Base-by-base conservation (phyloP, 1,140 invertebrate species). In the Luehdorfia chinensis region DNA sequence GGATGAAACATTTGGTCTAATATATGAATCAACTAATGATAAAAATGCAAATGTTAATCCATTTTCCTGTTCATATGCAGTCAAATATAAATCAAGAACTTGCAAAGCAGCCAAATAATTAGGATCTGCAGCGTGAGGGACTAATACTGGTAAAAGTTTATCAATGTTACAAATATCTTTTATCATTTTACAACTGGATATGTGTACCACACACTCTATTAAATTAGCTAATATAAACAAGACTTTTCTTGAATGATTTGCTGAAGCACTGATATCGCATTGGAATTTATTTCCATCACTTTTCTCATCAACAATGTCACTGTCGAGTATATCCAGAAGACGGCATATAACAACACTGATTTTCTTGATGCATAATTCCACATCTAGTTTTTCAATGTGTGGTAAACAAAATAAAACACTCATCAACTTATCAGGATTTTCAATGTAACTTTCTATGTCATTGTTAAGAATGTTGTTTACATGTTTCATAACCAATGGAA, bases 1-100 rank as follows among this genome's bases (percentile, higher is more conserved):
- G 1, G 91, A 93, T 15, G 84, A 86, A 2, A 93, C 78, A 72
- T 92, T 92, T 2, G 69, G 54, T 32, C 88, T 78, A 18, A 93
- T 61, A 49, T 68, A 68, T 2, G 71, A 69, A 83, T 90, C 87
- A 2, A 93, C 55, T 48, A 88, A 79, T 50, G 72, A 62, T 4
- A 92, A 34, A 71, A 81, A 66, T 45, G 85, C 67, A 52, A 80
- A 76, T 16, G 70, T 84, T 27, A 89, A 59, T 21, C 75, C 68
- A 63, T 79, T 74, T 46, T 87, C 76, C 44, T 84, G 73, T 46
- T 87, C 70, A 71, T 84, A 77, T 16, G 84, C 83, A 11, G 87
- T 87, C 15, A 90, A 59, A 60, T 87, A 87, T 21, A 91, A 67
- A 72, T 90, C 89, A 2, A 90, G 33, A 12, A 84, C 67, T 65